Base-by-base conservation (phyloP, 2,888 invertebrate species). In the Pemphredon lugubris region DNA sequence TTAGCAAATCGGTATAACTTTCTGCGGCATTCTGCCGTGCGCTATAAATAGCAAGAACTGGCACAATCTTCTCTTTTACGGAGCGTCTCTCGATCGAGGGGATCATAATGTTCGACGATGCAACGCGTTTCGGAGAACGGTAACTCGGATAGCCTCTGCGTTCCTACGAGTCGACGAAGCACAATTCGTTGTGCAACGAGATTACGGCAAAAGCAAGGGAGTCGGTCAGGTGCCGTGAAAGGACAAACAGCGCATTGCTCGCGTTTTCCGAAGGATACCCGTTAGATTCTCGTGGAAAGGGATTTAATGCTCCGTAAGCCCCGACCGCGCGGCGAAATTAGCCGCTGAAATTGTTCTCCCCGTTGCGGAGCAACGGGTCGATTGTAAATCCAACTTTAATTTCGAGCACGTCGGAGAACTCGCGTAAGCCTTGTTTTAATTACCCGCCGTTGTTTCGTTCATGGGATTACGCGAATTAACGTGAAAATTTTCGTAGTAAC, bases 41-140 rank as follows among this genome's bases (percentile, higher is more conserved):
- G 9, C 30, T 30, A 30, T 30, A 30, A 30, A 30, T 30, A 30
- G 30, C 1, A 30, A n/a, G n/a, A n/a, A n/a, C n/a, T n/a, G n/a
- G 2, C 30, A 9, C 7, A 30, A 30, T 9, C 16, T 11, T 16
- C 40, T 7, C n/a, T n/a, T 1, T 34, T n/a, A n/a, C 34, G 9
- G n/a, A n/a, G n/a, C n/a, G n/a, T 34, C n/a, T n/a, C 4, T 11
- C 11, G 34, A 34, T n/a, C n/a, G n/a, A 34, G n/a, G 34, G n/a
- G n/a, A 34, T n/a, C n/a, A n/a, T 34, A 34, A 34, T 34, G 40
- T 2, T 16, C 18, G 63, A 45, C 45, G 45, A 2, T 5, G 30
- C 44, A 21, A 47, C 39, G 50, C 18, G 64, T 26, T 58, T 64
- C 64, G 14, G 2, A 11, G 64, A 50, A 50, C 21, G 3, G 34